phyloP scores from a whole-genome alignment of 2,888 invertebrate species.

The Galeruca laticollis region DNA sequence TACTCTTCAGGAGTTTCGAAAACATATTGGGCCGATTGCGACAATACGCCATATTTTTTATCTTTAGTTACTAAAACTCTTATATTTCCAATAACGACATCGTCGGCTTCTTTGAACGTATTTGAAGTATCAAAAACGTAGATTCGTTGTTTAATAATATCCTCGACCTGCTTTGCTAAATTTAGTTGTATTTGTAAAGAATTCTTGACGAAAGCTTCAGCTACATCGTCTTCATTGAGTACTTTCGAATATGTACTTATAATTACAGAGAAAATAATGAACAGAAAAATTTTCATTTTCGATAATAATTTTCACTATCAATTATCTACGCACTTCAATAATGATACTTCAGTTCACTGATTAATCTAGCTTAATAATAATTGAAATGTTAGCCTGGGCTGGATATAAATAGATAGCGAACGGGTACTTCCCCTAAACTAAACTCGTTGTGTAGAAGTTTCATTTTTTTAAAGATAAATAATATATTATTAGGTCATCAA shows the following conservation, averaged over 20 bases:
- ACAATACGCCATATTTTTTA: slow-evolving; percentile 21
- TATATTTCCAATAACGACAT: slow-evolving; percentile 12
- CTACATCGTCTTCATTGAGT: neutral
- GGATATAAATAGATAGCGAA: neutral
- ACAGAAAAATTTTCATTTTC: neutral
- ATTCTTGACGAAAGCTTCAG: slow-evolving; percentile 18
- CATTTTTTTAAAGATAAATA: neutral
- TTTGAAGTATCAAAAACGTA: slow-evolving; percentile 21
- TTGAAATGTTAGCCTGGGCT: neutral
- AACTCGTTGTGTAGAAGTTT: neutral
- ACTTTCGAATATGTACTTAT: neutral
- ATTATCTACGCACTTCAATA: neutral
- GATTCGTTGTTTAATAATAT: neutral
- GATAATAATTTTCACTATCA: too few relatives aligned
- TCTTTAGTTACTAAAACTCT: slow-evolving; percentile 23
- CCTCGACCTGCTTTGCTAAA: slow-evolving; percentile 12
- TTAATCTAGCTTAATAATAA: neutral
- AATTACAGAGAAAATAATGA: neutral
- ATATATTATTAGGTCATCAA: neutral
- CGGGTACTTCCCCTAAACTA: slow-evolving; percentile 2
- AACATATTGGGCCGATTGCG: slow-evolving; percentile 21
- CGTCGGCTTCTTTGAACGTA: slow-evolving; percentile 16
- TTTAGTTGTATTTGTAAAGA: slow-evolving; percentile 23
- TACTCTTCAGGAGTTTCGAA: slow-evolving; percentile 3
- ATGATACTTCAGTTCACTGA: neutral